Percentiles rank a stretch among this genome's conserved stretches.
These are phyloP conservation scores for Natator depressus DNA, from an alignment of 2,113 vertebrate genomes.

Conservation along the genomic window DNA sequence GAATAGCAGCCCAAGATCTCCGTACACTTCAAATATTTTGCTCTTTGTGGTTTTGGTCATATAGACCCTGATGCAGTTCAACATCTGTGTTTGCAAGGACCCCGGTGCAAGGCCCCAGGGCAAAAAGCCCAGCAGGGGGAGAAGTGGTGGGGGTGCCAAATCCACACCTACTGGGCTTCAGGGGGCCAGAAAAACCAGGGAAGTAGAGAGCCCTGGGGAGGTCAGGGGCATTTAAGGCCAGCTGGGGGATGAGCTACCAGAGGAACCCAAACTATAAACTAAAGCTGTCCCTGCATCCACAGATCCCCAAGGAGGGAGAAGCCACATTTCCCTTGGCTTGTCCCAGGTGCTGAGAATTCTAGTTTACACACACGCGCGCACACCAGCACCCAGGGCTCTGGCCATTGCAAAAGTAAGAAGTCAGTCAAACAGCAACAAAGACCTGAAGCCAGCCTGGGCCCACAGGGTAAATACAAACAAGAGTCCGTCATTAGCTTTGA, in stretches of 20 bases:
- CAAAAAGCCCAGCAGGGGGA: neutral
- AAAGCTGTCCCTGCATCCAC: neutral
- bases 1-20: neutral
- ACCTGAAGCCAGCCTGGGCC: neutral
- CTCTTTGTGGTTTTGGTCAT: neutral
- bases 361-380: neutral
- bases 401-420: neutral
- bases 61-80: neutral
- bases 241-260: neutral
- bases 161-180: neutral
- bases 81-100: neutral
- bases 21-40: neutral
- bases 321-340: neutral
- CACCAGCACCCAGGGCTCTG: neutral
- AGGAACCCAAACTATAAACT: neutral
- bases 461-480: neutral
- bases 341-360: neutral
- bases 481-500: neutral
- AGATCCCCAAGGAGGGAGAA: neutral
- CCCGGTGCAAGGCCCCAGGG: neutral
- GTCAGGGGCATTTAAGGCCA: neutral
- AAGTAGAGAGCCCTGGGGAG: neutral
- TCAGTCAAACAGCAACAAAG: conserved; percentile 23
- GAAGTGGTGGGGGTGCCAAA: accelerated
- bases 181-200: neutral